phyloP scores from a whole-genome alignment of 2,888 invertebrate genomes.

The Xylota segnis region DNA sequence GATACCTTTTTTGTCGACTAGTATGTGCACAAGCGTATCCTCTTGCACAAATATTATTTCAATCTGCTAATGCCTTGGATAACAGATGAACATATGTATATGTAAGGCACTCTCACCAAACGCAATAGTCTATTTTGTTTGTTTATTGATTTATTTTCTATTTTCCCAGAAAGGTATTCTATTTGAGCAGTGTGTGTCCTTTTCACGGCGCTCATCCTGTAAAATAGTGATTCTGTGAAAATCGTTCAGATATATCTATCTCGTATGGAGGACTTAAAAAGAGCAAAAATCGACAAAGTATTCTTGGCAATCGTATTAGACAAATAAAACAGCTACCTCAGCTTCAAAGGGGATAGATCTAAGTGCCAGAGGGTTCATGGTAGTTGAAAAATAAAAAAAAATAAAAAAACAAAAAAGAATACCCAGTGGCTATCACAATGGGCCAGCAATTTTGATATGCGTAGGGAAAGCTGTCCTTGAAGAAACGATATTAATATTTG shows the following conservation, averaged over 20 bases:
- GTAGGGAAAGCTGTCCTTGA: not conserved
- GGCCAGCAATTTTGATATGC: not conserved
- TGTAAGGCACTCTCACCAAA: not conserved
- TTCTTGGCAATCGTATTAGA: not conserved
- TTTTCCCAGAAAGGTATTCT: not conserved
- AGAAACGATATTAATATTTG: not conserved
- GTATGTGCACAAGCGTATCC: not conserved
- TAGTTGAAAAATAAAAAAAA: too few relatives aligned
- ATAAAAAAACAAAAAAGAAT: too few relatives aligned
- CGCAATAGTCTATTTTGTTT: not conserved
- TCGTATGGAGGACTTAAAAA: not conserved
- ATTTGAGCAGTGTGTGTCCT: not conserved
- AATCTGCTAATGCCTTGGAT: slow-evolving; percentile 11
- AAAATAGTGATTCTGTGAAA: not conserved
- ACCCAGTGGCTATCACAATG: not conserved
- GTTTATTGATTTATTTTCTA: slow-evolving; percentile 8
- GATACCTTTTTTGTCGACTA: not conserved
- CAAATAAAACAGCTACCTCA: not conserved
- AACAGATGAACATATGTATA: not conserved
- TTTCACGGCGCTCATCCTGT: not conserved
- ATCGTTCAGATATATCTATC: not conserved
- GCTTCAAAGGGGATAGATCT: not conserved
- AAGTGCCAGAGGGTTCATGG: not conserved
- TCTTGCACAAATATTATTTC: slow-evolving; percentile 8
- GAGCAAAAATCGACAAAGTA: not conserved